Evolutionary conservation across 2,888 invertebrate species (phyloP).

Genomic region (Pammene fasciana): DNA sequence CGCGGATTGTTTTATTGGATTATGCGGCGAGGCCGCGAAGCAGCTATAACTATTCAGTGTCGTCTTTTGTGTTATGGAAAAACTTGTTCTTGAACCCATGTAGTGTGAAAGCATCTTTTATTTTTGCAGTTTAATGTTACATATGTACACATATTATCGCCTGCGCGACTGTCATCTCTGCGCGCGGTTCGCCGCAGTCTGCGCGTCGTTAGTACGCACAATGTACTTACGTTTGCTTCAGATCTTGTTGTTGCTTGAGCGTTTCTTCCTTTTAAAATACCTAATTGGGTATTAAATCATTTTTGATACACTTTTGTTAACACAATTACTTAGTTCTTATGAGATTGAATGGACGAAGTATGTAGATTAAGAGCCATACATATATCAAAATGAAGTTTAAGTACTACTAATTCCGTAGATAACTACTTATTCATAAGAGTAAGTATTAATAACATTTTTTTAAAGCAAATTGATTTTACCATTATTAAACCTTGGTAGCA

Average conservation of each 20-base stretch:
- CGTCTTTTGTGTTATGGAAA: slow-evolving; percentile 84
- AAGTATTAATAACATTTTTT: too few species aligned
- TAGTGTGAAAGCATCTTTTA: slow-evolving; percentile 83
- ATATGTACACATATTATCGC: slow-evolving; percentile 84
- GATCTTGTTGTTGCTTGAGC: slow-evolving; percentile 31
- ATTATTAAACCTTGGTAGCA: not conserved
- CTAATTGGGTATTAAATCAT: slow-evolving; percentile 27
- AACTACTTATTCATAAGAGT: too few species aligned
- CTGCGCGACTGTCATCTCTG: slow-evolving; percentile 71
- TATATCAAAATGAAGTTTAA: too few species aligned
- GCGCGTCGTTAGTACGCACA: slow-evolving; percentile 68
- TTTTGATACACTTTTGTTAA: not conserved
- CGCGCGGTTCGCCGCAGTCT: slow-evolving; percentile 53
- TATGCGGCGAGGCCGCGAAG: slow-evolving; percentile 81
- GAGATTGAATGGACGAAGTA: not conserved
- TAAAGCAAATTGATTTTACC: too few species aligned
- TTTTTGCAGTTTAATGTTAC: slow-evolving; percentile 84
- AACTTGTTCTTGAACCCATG: slow-evolving; percentile 84
- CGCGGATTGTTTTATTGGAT: slow-evolving; percentile 82
- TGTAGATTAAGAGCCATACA: too few species aligned
- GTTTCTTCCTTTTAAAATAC: slow-evolving; percentile 14
- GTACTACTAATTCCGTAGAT: too few species aligned
- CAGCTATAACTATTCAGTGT: slow-evolving; percentile 84
- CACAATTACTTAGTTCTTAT: not conserved
- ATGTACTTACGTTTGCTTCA: slow-evolving; percentile 53